phyloP scores from a whole-genome alignment of 2,113 vertebrate genomes.

The Alethe castanea region DNA sequence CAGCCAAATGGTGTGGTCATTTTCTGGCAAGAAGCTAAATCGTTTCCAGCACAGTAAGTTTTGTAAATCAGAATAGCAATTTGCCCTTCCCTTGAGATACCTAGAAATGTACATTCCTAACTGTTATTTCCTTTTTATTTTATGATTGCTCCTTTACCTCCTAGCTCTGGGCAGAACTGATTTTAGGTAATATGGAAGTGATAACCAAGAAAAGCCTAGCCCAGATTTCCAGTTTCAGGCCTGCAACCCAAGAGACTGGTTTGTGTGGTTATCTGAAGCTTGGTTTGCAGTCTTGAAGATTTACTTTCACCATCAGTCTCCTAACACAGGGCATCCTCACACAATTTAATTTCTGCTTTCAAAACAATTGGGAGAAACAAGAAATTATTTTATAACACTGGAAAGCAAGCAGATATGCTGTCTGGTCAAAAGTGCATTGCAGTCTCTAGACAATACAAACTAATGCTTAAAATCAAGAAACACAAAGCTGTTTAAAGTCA shows the following conservation, averaged over 20 bases:
- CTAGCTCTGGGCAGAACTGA: not conserved
- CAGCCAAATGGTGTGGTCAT: not conserved
- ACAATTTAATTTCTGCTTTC: not conserved
- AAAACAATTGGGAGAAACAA: not conserved
- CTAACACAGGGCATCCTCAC: not conserved
- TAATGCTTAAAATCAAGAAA: not conserved
- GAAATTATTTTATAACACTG: not conserved
- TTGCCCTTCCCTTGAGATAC: not conserved
- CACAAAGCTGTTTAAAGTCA: not conserved
- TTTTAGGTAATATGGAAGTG: not conserved
- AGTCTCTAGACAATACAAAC: not conserved
- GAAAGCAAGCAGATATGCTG: not conserved
- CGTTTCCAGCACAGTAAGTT: not conserved
- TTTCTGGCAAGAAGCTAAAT: not conserved
- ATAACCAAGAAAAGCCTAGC: not conserved
- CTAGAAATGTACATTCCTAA: not conserved
- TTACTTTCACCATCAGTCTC: not conserved
- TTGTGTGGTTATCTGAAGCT: not conserved
- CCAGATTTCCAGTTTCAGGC: not conserved
- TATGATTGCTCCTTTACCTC: not conserved
- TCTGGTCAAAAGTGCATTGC: not conserved
- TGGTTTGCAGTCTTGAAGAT: not conserved
- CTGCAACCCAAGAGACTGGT: not conserved
- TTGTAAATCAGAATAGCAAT: not conserved
- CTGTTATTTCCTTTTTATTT: not conserved